Evolutionary conservation across 2,797 vertebrate species (phyloP).

Genomic region (Fistularia tabacaria): DNA sequence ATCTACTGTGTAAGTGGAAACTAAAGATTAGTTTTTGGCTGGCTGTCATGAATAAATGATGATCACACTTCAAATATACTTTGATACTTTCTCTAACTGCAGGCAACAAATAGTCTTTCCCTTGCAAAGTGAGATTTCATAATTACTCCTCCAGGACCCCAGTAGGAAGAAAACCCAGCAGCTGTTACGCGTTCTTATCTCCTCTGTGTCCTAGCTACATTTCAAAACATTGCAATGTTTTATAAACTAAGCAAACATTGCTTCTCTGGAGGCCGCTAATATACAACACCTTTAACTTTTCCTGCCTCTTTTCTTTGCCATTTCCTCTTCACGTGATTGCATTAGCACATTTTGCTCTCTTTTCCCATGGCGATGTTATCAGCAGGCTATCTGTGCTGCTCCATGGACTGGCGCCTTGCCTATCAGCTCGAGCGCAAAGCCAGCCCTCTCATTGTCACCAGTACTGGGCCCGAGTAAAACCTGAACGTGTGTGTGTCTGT

Average conservation of each 20-base stretch:
- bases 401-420: slow-evolving; percentile 42
- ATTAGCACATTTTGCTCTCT: slow-evolving; percentile 28
- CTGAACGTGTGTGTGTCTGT: not conserved
- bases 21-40: too few species aligned
- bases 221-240: not conserved
- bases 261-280: not conserved
- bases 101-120: too few species aligned
- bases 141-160: slow-evolving; percentile 18
- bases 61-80: too few species aligned
- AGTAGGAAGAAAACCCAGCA: too few species aligned
- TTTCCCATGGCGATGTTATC: slow-evolving; percentile 44
- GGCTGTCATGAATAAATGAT: too few species aligned
- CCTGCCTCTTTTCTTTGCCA: slow-evolving; percentile 28
- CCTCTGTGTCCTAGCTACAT: not conserved
- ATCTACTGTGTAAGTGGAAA: too few species aligned
- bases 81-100: too few species aligned
- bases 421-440: slow-evolving; percentile 51
- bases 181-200: not conserved
- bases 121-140: slow-evolving; percentile 24
- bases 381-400: slow-evolving; percentile 44
- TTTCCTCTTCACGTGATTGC: slow-evolving; percentile 28
- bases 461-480: not conserved
- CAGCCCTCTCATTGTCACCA: slow-evolving; percentile 39
- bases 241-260: not conserved
- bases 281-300: not conserved